Base-by-base conservation (phyloP, 2,797 vertebrate genomes). In the Pangasius djambal region DNA sequence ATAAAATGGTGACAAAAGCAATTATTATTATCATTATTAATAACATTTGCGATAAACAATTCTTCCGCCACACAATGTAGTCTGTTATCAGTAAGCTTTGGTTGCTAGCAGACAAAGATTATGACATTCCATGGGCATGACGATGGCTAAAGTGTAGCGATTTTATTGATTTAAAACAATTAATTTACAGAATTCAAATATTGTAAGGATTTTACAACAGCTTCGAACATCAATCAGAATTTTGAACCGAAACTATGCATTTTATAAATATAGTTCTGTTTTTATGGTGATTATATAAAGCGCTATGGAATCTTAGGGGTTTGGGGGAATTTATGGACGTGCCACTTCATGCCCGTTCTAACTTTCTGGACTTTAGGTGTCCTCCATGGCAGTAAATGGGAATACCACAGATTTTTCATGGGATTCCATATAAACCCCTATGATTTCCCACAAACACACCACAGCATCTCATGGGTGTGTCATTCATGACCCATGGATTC, bases 371-470 rank as follows among this genome's bases (percentile, higher is more conserved):
- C 6, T 83, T 83, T n/a, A 48, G 25, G 57, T 65, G 13, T 40
- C 13, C 37, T 65, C 37, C 15, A 48, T n/a, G 6, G 82, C 25
- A 65, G 37, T 48, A 31, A 28, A 67, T 83, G 13, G 2, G 15
- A 83, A 83, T 48, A 28, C 20, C 20, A 40, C 3, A 82, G 1
- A 28, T n/a, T 48, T n/a, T 65, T 50, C 82, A 9, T 65, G 15
- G 20, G 37, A 83, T 67, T 83, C 22, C 57, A 65, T 48, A 48
- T 63, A 59, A 65, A 44, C 52, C 31, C 3, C 55, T 12, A n/a
- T n/a, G 81, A 65, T 83, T 44, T 83, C 61, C 81, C 59, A 44
- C 6, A 3, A 83, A 48, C 59, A 65, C 59, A 83, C 82, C 82
- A 48, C 15, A 44, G 25, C 3, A 20, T 67, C 59, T 65, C 57